These are phyloP conservation scores for Diprion similis DNA, from an alignment of 1,140 invertebrate genomes.

Conservation along the genomic window DNA sequence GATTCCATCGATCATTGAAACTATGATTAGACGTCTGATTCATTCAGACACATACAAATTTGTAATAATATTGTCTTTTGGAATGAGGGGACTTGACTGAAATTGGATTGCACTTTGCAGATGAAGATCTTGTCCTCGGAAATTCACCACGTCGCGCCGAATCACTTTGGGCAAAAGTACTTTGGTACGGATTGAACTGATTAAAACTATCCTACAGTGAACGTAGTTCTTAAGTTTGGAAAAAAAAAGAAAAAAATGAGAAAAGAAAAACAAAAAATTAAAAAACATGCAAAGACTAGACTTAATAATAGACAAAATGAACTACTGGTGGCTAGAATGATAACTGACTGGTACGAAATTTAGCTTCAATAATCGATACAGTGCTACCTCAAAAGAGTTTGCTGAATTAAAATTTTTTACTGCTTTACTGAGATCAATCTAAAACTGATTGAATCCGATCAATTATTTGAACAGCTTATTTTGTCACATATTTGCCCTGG, in stretches of 20 bases:
- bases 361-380: background rate
- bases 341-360: background rate
- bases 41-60: no score
- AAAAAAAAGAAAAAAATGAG: background rate
- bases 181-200: slow-evolving; percentile 93
- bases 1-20: no score
- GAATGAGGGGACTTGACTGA: slow-evolving; percentile 12
- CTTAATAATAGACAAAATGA: background rate
- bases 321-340: background rate
- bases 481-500: background rate
- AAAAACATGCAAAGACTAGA: background rate
- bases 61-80: background rate
- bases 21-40: no score
- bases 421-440: background rate
- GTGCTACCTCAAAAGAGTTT: background rate
- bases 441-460: background rate
- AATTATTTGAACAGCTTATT: background rate
- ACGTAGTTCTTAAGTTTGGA: background rate
- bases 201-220: slow-evolving; percentile 23
- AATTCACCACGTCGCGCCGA: slow-evolving; percentile 93
- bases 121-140: slow-evolving; percentile 96
- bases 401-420: background rate
- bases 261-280: background rate
- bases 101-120: slow-evolving; percentile 53
- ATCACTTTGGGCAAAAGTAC: slow-evolving; percentile 98